Base-by-base conservation (phyloP, 1,140 invertebrate genomes). In the Diorhabda carinulata region DNA sequence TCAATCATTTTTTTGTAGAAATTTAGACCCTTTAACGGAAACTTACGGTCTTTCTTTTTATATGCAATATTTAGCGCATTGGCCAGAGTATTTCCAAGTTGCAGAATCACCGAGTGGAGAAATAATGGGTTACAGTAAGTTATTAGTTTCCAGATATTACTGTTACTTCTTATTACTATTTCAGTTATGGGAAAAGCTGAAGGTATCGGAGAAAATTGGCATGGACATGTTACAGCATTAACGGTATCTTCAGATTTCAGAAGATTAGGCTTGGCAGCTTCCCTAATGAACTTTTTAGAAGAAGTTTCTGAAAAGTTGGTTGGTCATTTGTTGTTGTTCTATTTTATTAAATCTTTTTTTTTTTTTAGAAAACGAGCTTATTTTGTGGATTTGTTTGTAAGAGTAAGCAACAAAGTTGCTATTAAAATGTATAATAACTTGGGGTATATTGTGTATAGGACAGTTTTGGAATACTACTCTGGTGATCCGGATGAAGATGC, bases 71-170 rank as follows among this genome's bases (percentile, higher is more conserved):
- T 84, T 98, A 75, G 94, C 96, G 4, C 95, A 97, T 81, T 99
- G 97, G 96, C 97, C 97, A n/a, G 97, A 99, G 84, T 98, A 98
- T 83, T 98, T 99, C 82, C 94, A 97, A 87, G 91, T 98, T 43
- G 93, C 94, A 25, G 95, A 98, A 86, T 94, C 95, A 56, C 93
- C 95, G 9, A 92, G 88, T 82, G 96, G 95, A 3, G 91, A 96
- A 84, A 96, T 98, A 58, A 98, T 99, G 94, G 97, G 97, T 72
- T 99, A 99, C 78, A 98, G 96, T 98, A 89, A 91, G 91, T 91
- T 42, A 52, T 52, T 52, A 64, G 9, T 45, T 8, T 60, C 8
- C 9, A 47, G 56, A 57, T 57, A 64, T 41, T 42, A 63, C 47
- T 43, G 6, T 42, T 9, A 44, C 45, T 2, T 57, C 69, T 43